Evolutionary conservation across 2,888 invertebrate species (phyloP).

Genomic region (Pseudococcus jackbeardsleyi): DNA sequence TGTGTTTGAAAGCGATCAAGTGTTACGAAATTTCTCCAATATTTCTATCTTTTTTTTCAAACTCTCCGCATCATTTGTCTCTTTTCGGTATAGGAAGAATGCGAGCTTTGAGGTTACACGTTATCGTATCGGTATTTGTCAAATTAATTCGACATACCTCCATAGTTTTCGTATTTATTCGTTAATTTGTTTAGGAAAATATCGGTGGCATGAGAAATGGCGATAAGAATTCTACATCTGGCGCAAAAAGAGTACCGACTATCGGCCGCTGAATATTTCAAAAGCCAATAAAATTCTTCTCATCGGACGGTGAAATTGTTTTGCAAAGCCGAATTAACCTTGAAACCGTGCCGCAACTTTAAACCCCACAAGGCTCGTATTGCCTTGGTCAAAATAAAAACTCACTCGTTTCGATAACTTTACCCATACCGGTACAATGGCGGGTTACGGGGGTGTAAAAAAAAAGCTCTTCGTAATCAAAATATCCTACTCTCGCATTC

Average conservation of each 20-base stretch:
- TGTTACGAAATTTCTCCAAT: neutral
- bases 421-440: neutral
- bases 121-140: neutral
- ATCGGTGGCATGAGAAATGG: neutral
- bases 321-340: neutral
- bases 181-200: neutral
- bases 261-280: neutral
- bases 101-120: neutral
- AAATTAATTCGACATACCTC: slow-evolving; percentile 1
- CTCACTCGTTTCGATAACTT: neutral
- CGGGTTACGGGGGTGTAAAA: neutral
- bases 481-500: neutral
- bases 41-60: neutral
- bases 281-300: neutral
- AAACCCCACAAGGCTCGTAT: neutral
- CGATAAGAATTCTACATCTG: neutral
- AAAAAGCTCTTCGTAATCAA: slow-evolving; percentile 27
- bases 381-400: neutral
- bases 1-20: neutral
- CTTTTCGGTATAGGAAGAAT: neutral
- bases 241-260: neutral
- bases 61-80: neutral
- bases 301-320: neutral
- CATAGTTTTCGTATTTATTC: neutral
- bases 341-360: neutral